Base-by-base conservation (phyloP, 2,797 vertebrate genomes). In the Chaenodraco wilsoni region DNA sequence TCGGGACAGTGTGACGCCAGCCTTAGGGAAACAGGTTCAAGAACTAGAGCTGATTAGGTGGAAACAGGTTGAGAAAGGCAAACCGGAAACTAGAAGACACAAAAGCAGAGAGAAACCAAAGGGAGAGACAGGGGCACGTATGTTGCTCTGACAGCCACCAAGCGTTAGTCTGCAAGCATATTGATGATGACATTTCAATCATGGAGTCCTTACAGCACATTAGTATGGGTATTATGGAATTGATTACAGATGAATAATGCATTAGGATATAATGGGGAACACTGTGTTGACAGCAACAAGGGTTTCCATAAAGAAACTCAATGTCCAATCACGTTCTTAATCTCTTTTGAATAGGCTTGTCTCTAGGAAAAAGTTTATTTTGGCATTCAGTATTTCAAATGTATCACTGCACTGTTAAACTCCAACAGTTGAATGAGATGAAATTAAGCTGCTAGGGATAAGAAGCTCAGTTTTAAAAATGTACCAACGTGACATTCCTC, bases 221-320 rank as follows among this genome's bases (percentile, higher is more conserved):
- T 51, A 69, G n/a, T 37, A 37, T 13, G 27, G 64, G 12, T 57
- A 57, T 77, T 80, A 72, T 33, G 43, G 58, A 76, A 45, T 52
- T 78, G 69, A 86, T 84, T 52, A 57, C 55, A 50, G 17, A 76
- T 84, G 62, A 88, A 88, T 84, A 80, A 88, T 89, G 63, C 54
- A 85, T 78, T 9, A 65, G 31, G 16, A 67, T 43, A 72, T 76
- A 54, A 76, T 54, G 63, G 57, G 27, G 14, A 23, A 11, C 21
- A 17, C 19, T 57, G 33, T 59, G 78, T 69, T 72, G 49, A 65
- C 51, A 40, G 19, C 50, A 77, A 27, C 41, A 57, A 58, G 59
- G 54, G 52, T 14, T 74, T 57, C 54, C 75, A 62, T 66, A n/a
- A 69, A 84, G 58, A 84, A 31, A 14, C 2, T 2, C 69, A 59